These are phyloP conservation scores for Drosophila varians DNA, from an alignment of 1,140 invertebrate species.

Conservation along the genomic window DNA sequence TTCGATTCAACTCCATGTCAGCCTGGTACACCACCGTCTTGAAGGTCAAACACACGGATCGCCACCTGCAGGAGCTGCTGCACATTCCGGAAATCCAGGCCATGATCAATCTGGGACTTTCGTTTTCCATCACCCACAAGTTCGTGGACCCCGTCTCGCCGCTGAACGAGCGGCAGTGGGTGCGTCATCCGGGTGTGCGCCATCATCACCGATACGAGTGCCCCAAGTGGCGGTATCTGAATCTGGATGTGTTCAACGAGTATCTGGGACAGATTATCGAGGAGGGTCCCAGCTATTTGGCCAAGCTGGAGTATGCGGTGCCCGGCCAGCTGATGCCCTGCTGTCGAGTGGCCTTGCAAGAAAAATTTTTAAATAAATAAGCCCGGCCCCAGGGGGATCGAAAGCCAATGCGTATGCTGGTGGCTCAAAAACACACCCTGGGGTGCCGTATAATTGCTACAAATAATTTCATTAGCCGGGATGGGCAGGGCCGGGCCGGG, in stretches of 20 bases:
- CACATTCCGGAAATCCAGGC: constrained; percentile 87
- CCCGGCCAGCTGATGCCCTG: constrained; percentile 19
- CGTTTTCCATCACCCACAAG: constrained; percentile 84
- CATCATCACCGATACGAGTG: constrained; percentile 55
- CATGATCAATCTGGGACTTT: constrained; percentile 88
- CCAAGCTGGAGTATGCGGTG: constrained; percentile 4
- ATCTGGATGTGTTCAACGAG: constrained; percentile 33
- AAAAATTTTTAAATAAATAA: constrained; percentile 22
- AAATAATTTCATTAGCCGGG: constrained; percentile 72
- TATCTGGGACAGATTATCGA: constrained; percentile 40
- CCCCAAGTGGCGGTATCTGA: constrained; percentile 42
- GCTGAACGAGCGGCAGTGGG: constrained; percentile 86
- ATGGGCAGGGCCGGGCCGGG: constrained; percentile 19
- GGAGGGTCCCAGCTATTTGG: constrained; percentile 5
- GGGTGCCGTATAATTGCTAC: constrained; percentile 69
- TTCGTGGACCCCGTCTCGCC: not conserved
- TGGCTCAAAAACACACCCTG: constrained; percentile 55
- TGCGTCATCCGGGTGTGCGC: constrained; percentile 83
- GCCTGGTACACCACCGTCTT: constrained; percentile 90
- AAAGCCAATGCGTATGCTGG: not conserved
- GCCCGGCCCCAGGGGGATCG: not conserved
- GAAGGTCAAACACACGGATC: constrained; percentile 84
- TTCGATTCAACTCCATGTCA: constrained; percentile 89
- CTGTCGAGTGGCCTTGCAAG: constrained; percentile 3
- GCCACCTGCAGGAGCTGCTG: constrained; percentile 87